These are phyloP conservation scores for Onychomys torridus DNA, from an alignment of 2,797 vertebrate genomes.

Conservation along the genomic window DNA sequence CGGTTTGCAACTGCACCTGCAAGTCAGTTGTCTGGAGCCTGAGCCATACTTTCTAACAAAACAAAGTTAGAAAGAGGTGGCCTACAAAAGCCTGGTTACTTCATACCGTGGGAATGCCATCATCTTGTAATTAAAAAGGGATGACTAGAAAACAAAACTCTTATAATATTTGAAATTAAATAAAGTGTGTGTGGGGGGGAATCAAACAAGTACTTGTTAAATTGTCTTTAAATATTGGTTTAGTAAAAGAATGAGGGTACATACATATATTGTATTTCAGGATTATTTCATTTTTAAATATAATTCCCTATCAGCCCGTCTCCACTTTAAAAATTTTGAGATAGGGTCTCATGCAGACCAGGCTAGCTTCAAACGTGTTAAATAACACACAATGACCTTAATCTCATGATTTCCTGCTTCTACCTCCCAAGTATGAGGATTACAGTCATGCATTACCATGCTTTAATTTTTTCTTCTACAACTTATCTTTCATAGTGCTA, in stretches of 20 bases:
- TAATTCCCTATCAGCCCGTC: not conserved
- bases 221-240: slow-evolving; percentile 55
- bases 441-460: not conserved
- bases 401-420: not conserved
- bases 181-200: not conserved
- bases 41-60: not conserved
- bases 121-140: slow-evolving; percentile 46
- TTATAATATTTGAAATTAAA: slow-evolving; percentile 51
- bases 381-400: not conserved
- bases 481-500: not conserved
- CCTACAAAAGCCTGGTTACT: not conserved
- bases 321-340: not conserved
- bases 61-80: not conserved
- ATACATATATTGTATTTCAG: slow-evolving; percentile 21
- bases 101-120: not conserved
- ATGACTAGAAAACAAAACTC: slow-evolving; percentile 26
- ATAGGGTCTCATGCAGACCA: not conserved
- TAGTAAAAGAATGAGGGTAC: slow-evolving; percentile 18
- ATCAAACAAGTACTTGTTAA: slow-evolving; percentile 48
- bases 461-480: not conserved
- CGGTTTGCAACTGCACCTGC: not conserved
- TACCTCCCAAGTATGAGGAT: not conserved
- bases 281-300: slow-evolving; percentile 11
- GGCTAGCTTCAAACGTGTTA: not conserved
- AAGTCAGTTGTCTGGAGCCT: not conserved